Percentiles rank a stretch among this genome's conserved stretches.
These are phyloP conservation scores for Holocentrus rufus DNA, from an alignment of 2,797 vertebrate species.

Conservation along the genomic window DNA sequence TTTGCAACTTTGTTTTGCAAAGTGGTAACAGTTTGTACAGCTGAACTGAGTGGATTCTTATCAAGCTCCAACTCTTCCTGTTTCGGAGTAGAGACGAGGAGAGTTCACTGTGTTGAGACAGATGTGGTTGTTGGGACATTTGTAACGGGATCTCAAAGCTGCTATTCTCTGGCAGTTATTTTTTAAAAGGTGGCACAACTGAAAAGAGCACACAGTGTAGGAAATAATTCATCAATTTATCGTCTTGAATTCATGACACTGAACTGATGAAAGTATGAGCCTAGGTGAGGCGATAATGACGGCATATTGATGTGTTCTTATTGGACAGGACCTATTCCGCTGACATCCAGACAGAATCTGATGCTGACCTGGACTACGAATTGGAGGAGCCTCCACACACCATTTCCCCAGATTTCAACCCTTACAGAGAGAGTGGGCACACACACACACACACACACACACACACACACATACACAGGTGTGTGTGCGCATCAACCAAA, in stretches of 20 bases:
- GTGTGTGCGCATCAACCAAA: no score
- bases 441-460: neutral
- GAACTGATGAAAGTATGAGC: neutral
- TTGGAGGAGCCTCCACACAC: constrained; percentile 69
- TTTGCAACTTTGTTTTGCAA: no score
- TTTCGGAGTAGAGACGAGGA: no score
- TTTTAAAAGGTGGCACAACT: neutral
- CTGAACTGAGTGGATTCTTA: no score
- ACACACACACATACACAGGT: neutral
- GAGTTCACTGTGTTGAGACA: no score
- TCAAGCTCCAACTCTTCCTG: no score
- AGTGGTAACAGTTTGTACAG: no score
- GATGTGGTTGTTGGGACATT: no score
- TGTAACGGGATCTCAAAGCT: no score
- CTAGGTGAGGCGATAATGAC: neutral
- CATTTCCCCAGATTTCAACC: constrained; percentile 81
- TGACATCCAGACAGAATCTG: constrained; percentile 74
- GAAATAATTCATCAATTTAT: neutral
- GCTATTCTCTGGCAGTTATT: no score
- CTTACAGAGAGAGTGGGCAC: constrained; percentile 88
- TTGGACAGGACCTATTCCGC: constrained; percentile 77
- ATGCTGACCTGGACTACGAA: rapidly evolving
- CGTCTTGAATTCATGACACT: neutral
- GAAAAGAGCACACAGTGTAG: neutral
- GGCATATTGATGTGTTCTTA: neutral